Evolutionary conservation across 2,113 vertebrate genomes (phyloP), one percentile per base, ranked within the genome.

Genomic region (Rhabdornis inornatus): DNA sequence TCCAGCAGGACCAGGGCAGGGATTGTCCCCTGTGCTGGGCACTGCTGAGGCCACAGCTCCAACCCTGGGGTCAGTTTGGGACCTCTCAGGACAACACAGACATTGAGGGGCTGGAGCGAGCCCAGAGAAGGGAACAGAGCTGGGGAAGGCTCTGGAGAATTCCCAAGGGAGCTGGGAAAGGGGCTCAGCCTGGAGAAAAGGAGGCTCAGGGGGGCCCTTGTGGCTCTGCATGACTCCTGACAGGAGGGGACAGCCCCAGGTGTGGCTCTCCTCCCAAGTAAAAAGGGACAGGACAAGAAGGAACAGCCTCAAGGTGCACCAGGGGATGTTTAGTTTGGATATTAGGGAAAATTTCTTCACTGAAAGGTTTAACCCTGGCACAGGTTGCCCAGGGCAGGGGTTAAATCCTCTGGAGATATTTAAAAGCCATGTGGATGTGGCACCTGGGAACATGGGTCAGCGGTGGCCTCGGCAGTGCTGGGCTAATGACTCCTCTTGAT

Each of bases 81-180:
- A 30, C 2, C 0, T 4, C 49, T 57, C 42, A 24, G 1, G 6
- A 6, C 14, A 8, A 47, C 3, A 40, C 15, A 4, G 24, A 13
- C 31, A 37, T 5, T 6, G 57, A 65, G 18, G 15, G 4, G 18
- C 8, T 55, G n/a, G 47, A 55, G 27, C 0, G 0, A 0, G 21
- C 17, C 24, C 47, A 56, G 23, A 0, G 53, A n/a, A 9, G 3
- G 9, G 7, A 52, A 33, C 0, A 0, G 35, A 60, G 13, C 8
- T 60, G n/a, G 53, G 56, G 17, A 71, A 24, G 16, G 39, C 5
- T 40, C 39, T 40, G 40, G 40, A 42, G 40, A 42, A 42, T 42
- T 42, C 40, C 40, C 23, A 49, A 56, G 35, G 21, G 63, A 69
- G 22, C 52, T 65, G 68, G 15, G 27, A 27, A 49, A 49, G 53